A percentile compares a stretch with the other conserved stretches of the same genome.
Conservation (phyloP, 2,888 invertebrate species). For the Nephrotoma guestfalica region DNA sequence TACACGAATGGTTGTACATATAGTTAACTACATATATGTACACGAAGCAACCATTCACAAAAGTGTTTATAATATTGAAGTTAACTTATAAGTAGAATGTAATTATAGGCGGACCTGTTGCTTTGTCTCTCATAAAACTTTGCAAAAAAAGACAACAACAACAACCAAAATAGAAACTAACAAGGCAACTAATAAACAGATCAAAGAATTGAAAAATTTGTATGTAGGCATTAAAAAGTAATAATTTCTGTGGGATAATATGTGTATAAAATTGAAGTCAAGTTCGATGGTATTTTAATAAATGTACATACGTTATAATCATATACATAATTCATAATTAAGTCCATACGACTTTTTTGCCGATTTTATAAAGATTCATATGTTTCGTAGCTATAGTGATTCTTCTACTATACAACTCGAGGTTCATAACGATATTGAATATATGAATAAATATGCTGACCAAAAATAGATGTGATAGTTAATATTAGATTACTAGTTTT, state of each 20-base stretch:
- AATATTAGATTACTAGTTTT: not conserved
- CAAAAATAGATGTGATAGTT: not conserved
- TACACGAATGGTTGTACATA: not conserved
- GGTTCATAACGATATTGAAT: too few species aligned
- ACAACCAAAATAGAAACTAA: not conserved
- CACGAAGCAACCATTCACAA: not conserved
- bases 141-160: not conserved
- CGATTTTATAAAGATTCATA: not conserved
- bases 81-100: not conserved
- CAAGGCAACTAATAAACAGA: not conserved
- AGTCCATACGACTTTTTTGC: not conserved
- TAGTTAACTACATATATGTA: too few species aligned
- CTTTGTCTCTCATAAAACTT: not conserved
- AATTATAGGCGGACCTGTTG: not conserved
- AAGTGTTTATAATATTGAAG: not conserved
- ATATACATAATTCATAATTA: not conserved
- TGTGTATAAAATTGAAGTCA: not conserved
- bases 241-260: not conserved
- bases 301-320: not conserved
- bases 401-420: not conserved
- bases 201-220: not conserved
- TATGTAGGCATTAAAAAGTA: not conserved
- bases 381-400: not conserved
- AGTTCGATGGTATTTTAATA: not conserved
- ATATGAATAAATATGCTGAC: not conserved